Percentiles rank a stretch among this genome's conserved stretches.
Conservation (phyloP, 1,140 invertebrate genomes). For the Pemphigus obesinymphae region DNA sequence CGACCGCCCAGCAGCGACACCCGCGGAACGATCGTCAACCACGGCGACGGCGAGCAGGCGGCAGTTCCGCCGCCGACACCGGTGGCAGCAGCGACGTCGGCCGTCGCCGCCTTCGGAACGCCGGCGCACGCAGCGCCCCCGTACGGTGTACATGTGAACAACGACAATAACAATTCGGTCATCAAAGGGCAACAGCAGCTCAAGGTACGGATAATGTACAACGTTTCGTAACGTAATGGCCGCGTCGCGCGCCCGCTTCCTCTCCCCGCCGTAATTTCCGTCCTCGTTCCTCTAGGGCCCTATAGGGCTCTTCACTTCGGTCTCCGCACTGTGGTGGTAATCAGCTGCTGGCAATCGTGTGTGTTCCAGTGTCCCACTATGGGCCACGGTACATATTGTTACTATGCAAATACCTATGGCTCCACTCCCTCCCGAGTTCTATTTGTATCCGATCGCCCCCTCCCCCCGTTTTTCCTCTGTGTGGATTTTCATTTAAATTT, state of each 20-base stretch:
- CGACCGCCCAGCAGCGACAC: constrained; percentile 8
- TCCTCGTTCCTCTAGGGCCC: not conserved
- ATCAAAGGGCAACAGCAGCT: not conserved
- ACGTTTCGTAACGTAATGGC: too few relatives aligned
- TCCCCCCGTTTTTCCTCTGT: too few relatives aligned
- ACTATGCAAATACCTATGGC: too few relatives aligned
- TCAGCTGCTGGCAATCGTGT: too few relatives aligned
- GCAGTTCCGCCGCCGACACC: not conserved
- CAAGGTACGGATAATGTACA: not conserved
- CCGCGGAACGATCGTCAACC: constrained; percentile 24
- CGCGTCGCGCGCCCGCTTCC: not conserved
- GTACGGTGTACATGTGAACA: constrained; percentile 4
- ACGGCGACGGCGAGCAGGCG: not conserved
- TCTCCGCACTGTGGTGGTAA: too few relatives aligned
- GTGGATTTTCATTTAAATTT: too few relatives aligned
- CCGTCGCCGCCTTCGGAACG: not conserved
- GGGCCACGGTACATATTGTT: too few relatives aligned
- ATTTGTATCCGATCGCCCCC: too few relatives aligned
- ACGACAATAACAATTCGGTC: constrained; percentile 22
- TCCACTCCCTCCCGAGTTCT: too few relatives aligned
- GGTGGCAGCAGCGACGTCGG: not conserved
- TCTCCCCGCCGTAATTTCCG: not conserved
- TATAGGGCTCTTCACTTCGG: not conserved
- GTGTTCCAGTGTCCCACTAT: too few relatives aligned
- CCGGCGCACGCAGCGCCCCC: not conserved